Evolutionary conservation across 2,797 vertebrate genomes (phyloP), one percentile per base, ranked within the genome.

Genomic region (Acanthornis magna): DNA sequence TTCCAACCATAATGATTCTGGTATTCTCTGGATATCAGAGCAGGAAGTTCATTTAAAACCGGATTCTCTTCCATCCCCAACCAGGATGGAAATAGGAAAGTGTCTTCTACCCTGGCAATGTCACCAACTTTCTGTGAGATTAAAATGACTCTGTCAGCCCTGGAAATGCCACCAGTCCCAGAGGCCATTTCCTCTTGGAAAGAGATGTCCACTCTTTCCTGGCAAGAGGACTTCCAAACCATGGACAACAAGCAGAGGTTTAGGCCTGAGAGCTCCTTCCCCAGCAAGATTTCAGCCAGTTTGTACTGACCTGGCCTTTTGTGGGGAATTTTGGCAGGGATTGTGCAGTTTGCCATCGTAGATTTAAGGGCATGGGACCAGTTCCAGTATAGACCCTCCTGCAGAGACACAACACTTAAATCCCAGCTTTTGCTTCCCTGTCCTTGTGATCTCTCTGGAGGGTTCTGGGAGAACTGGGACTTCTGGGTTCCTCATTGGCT

Each of bases 401-500:
- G 16, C 22, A 65, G 71, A 42, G 30, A 19, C 48, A 15, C 1
- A 77, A 11, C 4, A 4, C 16, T 43, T 32, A 77, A 88, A 83
- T 55, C n/a, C 34, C n/a, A 57, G 14, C 0, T 51, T 60, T 51
- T 60, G 50, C 14, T 38, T 38, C 9, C 38, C 17, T 32, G 61
- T 45, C 32, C 48, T 73, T 76, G 10, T 0, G 0, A 25, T 11
- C 18, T 61, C 7, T 26, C 18, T 32, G 12, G 45, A 63, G 18
- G 3, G 6, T 1, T 51, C 19, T 55, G 32, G 68, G 22, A 60
- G 53, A 68, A 42, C 19, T 25, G 45, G 22, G 32, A 48, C 10
- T 68, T 8, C 7, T 38, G 48, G 18, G 36, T 53, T 79, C 13
- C 29, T 71, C 1, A 0, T 0, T 48, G 76, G 16, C 6, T 75